Conservation (phyloP, 2,888 invertebrate species). For the Idaea straminata region DNA sequence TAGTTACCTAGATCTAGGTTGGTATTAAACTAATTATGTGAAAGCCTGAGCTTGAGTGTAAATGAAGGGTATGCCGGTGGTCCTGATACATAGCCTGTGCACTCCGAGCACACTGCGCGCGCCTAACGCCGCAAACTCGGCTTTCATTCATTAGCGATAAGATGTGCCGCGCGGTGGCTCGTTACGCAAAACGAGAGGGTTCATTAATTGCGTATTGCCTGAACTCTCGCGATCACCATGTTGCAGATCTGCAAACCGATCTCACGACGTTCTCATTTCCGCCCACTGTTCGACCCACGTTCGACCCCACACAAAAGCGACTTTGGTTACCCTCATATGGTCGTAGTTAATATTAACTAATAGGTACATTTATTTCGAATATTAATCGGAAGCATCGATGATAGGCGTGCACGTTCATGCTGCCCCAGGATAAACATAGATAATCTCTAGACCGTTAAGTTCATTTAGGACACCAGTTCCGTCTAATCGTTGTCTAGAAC, state of each 20-base stretch:
- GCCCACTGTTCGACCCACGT: slow-evolving; percentile 33
- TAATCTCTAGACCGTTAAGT: slow-evolving; percentile 56
- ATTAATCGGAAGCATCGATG: slow-evolving; percentile 67
- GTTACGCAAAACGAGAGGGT: slow-evolving; percentile 59
- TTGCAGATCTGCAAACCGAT: slow-evolving; percentile 53
- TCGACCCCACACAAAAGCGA: slow-evolving; percentile 24
- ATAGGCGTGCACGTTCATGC: slow-evolving; percentile 56
- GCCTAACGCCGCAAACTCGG: slow-evolving; percentile 48
- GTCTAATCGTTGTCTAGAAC: slow-evolving; percentile 24
- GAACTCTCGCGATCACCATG: slow-evolving; percentile 45
- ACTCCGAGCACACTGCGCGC: slow-evolving; percentile 40
- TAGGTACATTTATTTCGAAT: slow-evolving; percentile 40
- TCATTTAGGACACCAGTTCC: slow-evolving; percentile 56
- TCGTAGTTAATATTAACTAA: slow-evolving; percentile 47
- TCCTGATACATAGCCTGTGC: slow-evolving; percentile 35
- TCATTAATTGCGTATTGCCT: slow-evolving; percentile 72
- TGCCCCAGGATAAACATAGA: slow-evolving; percentile 61
- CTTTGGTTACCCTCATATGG: slow-evolving; percentile 42
- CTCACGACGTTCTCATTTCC: slow-evolving; percentile 56
- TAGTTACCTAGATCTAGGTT: too few relatives aligned
- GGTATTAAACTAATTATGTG: background rate
- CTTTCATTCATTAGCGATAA: slow-evolving; percentile 61
- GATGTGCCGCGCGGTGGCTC: slow-evolving; percentile 50
- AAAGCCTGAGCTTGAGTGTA: slow-evolving; percentile 25
- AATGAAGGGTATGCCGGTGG: slow-evolving; percentile 35